Evolutionary conservation across 2,113 vertebrate species (phyloP), one percentile per base, ranked within the genome.

Genomic region (Dinomys branickii): DNA sequence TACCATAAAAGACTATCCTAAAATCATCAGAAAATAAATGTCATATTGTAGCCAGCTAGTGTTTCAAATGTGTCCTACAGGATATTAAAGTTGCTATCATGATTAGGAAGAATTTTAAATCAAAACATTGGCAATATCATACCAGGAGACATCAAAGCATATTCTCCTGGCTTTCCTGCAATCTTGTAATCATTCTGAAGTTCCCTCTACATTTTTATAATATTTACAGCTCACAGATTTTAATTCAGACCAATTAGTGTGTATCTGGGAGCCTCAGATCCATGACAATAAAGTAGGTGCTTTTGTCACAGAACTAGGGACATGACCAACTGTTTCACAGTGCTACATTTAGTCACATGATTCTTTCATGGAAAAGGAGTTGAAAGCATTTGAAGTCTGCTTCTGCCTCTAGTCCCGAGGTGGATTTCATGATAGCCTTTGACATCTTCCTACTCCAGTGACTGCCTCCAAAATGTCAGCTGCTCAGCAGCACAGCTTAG

Each of bases 71-170:
- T 67, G 20, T 56, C 20, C 13, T 59, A 63, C 4, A 82, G 13
- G 65, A 58, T 96, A 38, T 84, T 71, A 41, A 83, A 94, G 38
- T 90, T 89, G 35, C 14, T 84, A 50, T 1, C n/a, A 80, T 35
- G 19, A 89, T 81, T 69, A 90, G 11, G 13, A 83, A 91, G 16
- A 90, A 90, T 86, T 96, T 92, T 78, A 54, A 88, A 90, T 94
- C 73, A 94, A 71, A 92, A 75, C n/a, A 73, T 28, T 77, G n/a
- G 63, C 33, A 75, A 22, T 10, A 35, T 50, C 47, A 50, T 69
- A 16, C 50, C 50, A 94, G 35, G 73, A 56, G n/a, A 93, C n/a
- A 91, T 91, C 56, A 95, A 95, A 93, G 52, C 33, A 92, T 2
- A 35, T 20, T 10, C 35, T 44, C 26, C 11, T 41, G 24, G 11